Evolutionary conservation across 2,113 vertebrate genomes (phyloP), one percentile per base, ranked within the genome.

Genomic region (Phaetusa simplex): DNA sequence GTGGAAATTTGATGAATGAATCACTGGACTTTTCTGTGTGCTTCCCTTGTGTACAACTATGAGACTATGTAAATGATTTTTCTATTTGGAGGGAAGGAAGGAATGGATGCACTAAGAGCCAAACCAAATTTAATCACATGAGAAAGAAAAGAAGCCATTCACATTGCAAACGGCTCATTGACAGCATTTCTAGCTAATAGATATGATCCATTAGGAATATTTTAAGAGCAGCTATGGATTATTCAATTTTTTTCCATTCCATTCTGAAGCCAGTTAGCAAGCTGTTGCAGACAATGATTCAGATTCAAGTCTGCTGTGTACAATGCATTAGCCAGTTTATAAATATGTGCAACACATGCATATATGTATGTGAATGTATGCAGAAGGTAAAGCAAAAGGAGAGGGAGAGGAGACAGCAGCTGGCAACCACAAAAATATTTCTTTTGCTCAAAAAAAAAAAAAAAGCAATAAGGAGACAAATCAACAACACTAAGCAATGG

Each of bases 1-100:
- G 24, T 71, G 70, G 58, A 95, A 86, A 90, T 87, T 12, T 76
- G 58, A 70, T 83, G 71, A 95, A 92, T 70, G 53, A 95, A 90
- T 90, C 62, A 86, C 34, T 69, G 29, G 40, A 43, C 11, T 47
- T 87, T 82, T 74, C 55, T 81, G 11, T 53, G 27, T 36, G 24
- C 32, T 93, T 93, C 72, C 29, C 50, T 73, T 78, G 59, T 36
- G 64, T 93, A 85, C 9, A 76, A 34, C 92, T 88, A 66, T 53
- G 50, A 84, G 50, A 62, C 59, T 62, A 86, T 43, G 43, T 80
- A 95, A 93, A 56, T 61, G 34, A 79, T 90, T 82, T 82, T 82
- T 85, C 66, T 90, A 5, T 86, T 76, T 88, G 70, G 77, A 94
- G 42, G 34, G 47, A 92, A 73, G 26, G 49, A 93, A 88, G 58